A percentile compares a stretch with the other conserved stretches of the same genome.
Conservation (phyloP, 2,113 vertebrate species). For the Labeo catla region DNA sequence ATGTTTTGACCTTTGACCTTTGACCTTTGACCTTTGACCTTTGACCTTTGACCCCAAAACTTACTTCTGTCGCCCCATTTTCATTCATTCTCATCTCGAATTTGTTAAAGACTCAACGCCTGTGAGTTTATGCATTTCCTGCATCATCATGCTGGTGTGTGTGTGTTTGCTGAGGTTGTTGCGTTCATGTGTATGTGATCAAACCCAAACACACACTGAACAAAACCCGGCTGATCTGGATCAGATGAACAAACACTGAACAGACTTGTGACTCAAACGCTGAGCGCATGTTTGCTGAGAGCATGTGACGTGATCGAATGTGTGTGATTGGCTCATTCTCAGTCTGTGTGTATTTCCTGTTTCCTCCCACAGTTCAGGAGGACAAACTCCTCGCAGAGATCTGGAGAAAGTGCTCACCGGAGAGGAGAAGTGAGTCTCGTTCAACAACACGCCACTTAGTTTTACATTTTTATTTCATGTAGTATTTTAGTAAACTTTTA, state of each 20-base stretch:
- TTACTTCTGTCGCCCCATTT: neutral
- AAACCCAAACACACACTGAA: neutral
- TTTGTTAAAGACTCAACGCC: neutral
- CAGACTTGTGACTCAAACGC: neutral
- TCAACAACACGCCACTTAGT: too few relatives aligned
- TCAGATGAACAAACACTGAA: neutral
- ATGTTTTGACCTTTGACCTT: neutral
- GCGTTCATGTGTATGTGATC: neutral
- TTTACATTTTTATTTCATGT: neutral
- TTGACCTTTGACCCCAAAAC: neutral
- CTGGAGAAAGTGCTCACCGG: conserved; percentile 97
- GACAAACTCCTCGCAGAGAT: conserved; percentile 95
- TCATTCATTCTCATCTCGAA: neutral
- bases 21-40: neutral
- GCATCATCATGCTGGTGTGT: neutral
- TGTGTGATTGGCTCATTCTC: neutral
- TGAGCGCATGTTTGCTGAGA: neutral
- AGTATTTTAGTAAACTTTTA: neutral
- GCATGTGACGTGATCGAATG: neutral
- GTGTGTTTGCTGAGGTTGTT: neutral
- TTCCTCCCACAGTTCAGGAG: conserved; percentile 83
- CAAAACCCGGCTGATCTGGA: neutral
- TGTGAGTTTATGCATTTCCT: neutral
- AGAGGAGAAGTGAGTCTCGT: conserved; percentile 89
- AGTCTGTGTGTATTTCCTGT: conserved; percentile 42